These are phyloP conservation scores for Bombus vancouverensis DNA, from an alignment of 1,140 invertebrate genomes.

Conservation along the genomic window DNA sequence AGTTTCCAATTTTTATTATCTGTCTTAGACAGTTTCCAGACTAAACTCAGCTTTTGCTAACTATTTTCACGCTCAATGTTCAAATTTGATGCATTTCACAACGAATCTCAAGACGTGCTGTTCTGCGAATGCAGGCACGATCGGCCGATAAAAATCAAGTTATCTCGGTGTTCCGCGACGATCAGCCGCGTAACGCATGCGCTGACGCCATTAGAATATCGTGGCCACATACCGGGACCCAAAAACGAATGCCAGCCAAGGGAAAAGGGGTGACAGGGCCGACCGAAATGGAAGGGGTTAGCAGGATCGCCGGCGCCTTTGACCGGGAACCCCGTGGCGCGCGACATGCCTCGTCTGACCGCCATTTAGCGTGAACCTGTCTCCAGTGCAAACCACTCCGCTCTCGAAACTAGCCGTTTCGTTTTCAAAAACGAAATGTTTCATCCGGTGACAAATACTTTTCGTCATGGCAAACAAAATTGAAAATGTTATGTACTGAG, in stretches of 20 bases:
- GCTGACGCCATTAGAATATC: conserved; percentile 69
- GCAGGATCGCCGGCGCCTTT: conserved; percentile 73
- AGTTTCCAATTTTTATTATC: too few species aligned
- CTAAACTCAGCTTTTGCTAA: too few species aligned
- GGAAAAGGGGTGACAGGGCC: conserved; percentile 50
- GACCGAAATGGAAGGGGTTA: conserved; percentile 49
- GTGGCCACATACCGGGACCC: conserved; percentile 39
- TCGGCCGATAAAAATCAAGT: conserved; percentile 50
- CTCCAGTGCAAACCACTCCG: conserved; percentile 57
- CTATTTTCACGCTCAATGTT: not conserved
- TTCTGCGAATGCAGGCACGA: conserved; percentile 30
- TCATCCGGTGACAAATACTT: conserved; percentile 4
- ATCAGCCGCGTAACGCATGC: conserved; percentile 58
- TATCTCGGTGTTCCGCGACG: conserved; percentile 23
- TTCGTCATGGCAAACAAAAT: not conserved
- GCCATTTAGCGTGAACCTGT: conserved; percentile 78
- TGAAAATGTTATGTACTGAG: not conserved
- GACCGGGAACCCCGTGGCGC: conserved; percentile 73
- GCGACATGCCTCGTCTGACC: conserved; percentile 76
- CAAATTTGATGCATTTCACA: not conserved
- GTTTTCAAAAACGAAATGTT: conserved; percentile 60
- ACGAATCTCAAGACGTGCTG: not conserved
- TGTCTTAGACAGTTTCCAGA: too few species aligned
- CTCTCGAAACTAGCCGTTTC: conserved; percentile 37
- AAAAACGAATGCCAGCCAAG: conserved; percentile 58